Evolutionary conservation across 2,113 vertebrate species (phyloP).

Genomic region (Vombatus ursinus): DNA sequence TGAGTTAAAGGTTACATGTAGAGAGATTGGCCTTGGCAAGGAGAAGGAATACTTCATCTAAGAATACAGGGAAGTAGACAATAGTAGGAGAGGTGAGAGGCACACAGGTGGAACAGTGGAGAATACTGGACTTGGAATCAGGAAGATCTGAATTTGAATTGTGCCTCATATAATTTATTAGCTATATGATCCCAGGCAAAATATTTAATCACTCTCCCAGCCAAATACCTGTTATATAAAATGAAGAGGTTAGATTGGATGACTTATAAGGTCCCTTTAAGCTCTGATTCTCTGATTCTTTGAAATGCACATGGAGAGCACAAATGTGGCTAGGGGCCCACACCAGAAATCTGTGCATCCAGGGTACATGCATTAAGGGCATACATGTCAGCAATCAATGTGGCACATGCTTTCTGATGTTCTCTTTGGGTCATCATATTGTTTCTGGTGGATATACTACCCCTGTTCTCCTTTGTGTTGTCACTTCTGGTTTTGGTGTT

Average conservation of each 20-base stretch:
- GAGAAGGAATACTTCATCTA: not conserved
- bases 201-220: not conserved
- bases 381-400: too few species aligned
- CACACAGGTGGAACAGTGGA: not conserved
- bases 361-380: not conserved
- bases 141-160: not conserved
- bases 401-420: not conserved
- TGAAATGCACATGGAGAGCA: not conserved
- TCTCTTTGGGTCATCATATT: not conserved
- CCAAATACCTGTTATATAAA: not conserved
- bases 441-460: not conserved
- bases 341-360: not conserved
- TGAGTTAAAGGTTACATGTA: not conserved
- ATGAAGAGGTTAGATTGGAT: not conserved
- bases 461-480: not conserved
- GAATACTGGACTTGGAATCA: not conserved
- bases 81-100: not conserved
- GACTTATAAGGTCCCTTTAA: not conserved
- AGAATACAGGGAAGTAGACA: not conserved
- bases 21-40: not conserved
- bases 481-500: not conserved
- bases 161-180: not conserved
- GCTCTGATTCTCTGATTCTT: not conserved
- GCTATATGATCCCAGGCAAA: not conserved
- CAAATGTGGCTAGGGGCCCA: not conserved